Evolutionary conservation across 1,140 invertebrate genomes (phyloP).

Genomic region (Rhizoglyphus robini): DNA sequence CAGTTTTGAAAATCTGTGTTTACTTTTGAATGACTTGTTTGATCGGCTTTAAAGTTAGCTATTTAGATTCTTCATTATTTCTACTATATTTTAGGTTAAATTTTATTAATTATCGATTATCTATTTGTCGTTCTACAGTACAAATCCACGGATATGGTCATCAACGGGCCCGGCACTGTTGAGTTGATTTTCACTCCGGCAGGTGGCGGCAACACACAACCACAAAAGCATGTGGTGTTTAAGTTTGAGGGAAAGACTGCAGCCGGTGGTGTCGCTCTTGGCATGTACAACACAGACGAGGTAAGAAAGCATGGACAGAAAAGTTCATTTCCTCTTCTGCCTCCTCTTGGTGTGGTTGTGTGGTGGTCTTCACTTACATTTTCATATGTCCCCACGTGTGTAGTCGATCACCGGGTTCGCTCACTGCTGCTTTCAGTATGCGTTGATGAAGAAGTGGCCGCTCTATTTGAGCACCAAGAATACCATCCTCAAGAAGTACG

Average conservation of each 20-base stretch:
- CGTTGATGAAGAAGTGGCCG: slow-evolving; percentile 67
- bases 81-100: not conserved
- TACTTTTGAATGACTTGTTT: no score
- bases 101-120: no score
- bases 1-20: no score
- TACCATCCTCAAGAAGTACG: slow-evolving; percentile 95
- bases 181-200: slow-evolving; percentile 66
- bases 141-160: slow-evolving; percentile 37
- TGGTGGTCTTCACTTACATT: not conserved
- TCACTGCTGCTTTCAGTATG: slow-evolving; percentile 81
- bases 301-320: no score
- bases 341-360: not conserved
- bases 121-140: slow-evolving; percentile 19
- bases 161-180: slow-evolving; percentile 70
- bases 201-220: slow-evolving; percentile 38
- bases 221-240: slow-evolving; percentile 55
- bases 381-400: no score
- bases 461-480: slow-evolving; percentile 97
- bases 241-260: slow-evolving; percentile 33
- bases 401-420: slow-evolving; percentile 59
- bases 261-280: slow-evolving; percentile 56
- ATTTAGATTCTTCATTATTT: not conserved
- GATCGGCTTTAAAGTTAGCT: not conserved
- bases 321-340: not conserved
- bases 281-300: slow-evolving; percentile 94